These are phyloP conservation scores for Xestia ashworthii DNA, from an alignment of 2,888 invertebrate genomes.

Conservation along the genomic window DNA sequence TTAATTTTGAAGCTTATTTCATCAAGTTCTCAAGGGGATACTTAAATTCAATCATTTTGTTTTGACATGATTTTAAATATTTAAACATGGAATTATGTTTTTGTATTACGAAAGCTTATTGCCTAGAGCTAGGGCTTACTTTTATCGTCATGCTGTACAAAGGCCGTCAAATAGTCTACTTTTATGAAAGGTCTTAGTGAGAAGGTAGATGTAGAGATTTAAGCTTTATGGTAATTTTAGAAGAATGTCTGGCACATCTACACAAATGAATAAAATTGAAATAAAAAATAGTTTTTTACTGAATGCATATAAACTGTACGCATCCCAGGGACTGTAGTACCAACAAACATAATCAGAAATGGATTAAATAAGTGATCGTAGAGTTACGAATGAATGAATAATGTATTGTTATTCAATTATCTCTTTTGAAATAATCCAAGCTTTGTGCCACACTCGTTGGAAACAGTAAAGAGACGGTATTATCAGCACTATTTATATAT, in stretches of 20 bases:
- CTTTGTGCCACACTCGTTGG: not conserved
- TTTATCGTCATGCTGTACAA: not conserved
- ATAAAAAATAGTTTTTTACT: no score
- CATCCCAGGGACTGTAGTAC: not conserved
- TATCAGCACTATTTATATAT: not conserved
- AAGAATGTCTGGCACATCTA: not conserved
- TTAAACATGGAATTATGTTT: not conserved
- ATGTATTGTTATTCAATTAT: not conserved
- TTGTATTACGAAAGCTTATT: slow-evolving; percentile 1
- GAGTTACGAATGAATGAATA: not conserved
- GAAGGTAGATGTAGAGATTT: not conserved
- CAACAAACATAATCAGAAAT: slow-evolving; percentile 3
- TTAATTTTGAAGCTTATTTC: not conserved
- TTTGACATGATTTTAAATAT: slow-evolving; percentile 8
- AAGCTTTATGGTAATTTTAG: not conserved
- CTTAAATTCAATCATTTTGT: not conserved
- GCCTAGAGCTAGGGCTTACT: not conserved
- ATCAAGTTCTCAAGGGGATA: slow-evolving; percentile 21
- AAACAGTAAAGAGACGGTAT: not conserved
- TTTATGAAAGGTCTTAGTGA: not conserved
- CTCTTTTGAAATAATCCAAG: not conserved
- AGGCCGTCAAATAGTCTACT: not conserved
- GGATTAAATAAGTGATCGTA: not conserved
- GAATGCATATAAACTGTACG: not conserved
- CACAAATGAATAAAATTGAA: no score